Conservation (phyloP, 92 coral and sea anemone species). For the Palythoa grandiflora region DNA sequence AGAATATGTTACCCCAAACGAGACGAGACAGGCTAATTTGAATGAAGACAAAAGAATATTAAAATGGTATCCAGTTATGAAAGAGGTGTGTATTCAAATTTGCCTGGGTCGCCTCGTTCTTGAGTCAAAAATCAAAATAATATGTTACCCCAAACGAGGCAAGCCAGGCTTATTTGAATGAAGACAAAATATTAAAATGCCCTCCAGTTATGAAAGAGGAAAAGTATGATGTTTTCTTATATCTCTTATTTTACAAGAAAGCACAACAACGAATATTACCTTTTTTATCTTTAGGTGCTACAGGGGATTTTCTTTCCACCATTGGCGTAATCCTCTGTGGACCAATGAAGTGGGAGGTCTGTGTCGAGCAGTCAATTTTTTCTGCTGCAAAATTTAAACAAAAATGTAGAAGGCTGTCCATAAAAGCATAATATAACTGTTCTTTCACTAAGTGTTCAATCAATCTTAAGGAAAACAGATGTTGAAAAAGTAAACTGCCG, state of each 20-base stretch:
- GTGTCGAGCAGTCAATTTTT: slow-evolving; percentile 84
- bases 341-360: slow-evolving; percentile 77
- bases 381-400: slow-evolving; percentile 54
- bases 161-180: no score
- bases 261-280: not conserved
- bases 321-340: not conserved
- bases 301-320: not conserved
- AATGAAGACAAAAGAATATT: no score
- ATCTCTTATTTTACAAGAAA: not conserved
- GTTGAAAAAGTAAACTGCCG: not conserved
- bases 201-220: not conserved
- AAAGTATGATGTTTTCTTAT: not conserved
- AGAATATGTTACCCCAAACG: no score
- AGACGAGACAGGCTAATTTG: no score
- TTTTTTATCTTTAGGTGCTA: not conserved
- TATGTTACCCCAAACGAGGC: no score
- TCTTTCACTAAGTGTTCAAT: not conserved
- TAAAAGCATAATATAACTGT: not conserved
- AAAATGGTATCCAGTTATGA: no score
- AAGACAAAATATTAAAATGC: no score
- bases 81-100: no score
- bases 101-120: no score
- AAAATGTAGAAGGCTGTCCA: not conserved
- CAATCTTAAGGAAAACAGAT: not conserved
- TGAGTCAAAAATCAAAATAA: no score